Evolutionary conservation across 2,888 invertebrate species (phyloP).

Genomic region (Cantharis nigra): DNA sequence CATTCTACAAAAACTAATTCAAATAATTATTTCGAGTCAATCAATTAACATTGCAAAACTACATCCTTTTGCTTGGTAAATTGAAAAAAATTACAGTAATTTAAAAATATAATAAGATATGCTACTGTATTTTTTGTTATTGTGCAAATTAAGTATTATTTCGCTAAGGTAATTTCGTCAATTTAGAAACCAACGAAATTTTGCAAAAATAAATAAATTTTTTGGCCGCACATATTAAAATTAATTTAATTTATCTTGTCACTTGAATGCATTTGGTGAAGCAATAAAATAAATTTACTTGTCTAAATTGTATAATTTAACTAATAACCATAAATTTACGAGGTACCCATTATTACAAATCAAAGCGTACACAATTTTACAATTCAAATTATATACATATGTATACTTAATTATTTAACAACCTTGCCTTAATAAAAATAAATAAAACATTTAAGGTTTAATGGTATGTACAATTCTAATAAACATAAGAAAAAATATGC

Average conservation of each 20-base stretch:
- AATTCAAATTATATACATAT: neutral
- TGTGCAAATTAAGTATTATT: neutral
- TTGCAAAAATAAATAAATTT: neutral
- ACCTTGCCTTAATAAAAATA: neutral
- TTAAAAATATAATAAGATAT: neutral
- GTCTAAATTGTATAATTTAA: neutral
- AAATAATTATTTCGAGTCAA: neutral
- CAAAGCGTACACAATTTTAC: neutral
- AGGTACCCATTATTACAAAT: neutral
- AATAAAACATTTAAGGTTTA: constrained; percentile 7
- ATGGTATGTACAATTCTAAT: constrained; percentile 1
- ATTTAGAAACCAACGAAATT: neutral
- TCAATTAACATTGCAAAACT: neutral
- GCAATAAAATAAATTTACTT: neutral
- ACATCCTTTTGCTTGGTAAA: neutral
- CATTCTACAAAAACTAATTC: neutral
- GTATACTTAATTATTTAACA: neutral
- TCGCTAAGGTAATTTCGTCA: neutral
- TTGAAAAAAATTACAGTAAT: neutral
- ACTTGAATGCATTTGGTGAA: neutral
- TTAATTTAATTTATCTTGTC: neutral
- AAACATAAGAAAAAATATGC: constrained; percentile 10
- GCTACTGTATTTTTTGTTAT: neutral
- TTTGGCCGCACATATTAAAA: neutral
- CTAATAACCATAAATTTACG: neutral